phyloP scores from a whole-genome alignment of 2,113 vertebrate species.

The Labeo rohita region DNA sequence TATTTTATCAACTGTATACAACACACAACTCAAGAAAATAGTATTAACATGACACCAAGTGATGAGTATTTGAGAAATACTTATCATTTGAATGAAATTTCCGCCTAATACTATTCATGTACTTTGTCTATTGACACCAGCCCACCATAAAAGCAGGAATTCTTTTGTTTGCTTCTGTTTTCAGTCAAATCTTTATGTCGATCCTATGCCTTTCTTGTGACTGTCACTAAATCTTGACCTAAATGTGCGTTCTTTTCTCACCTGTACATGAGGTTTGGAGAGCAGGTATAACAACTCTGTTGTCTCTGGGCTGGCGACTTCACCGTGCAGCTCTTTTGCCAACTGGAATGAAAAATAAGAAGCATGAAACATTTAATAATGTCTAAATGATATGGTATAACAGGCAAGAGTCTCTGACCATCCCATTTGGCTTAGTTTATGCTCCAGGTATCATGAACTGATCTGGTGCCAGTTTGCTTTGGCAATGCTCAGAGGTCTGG shows the following conservation, averaged over 20 bases:
- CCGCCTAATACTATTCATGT: not conserved
- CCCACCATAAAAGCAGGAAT: not conserved
- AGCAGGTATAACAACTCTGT: slow-evolving; percentile 67
- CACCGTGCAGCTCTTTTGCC: slow-evolving; percentile 57
- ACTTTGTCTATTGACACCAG: not conserved
- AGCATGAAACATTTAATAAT: not conserved
- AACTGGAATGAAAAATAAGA: slow-evolving; percentile 59
- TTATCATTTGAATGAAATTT: not conserved
- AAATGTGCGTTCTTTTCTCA: slow-evolving; percentile 48
- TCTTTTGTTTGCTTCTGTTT: slow-evolving; percentile 20
- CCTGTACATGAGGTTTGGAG: slow-evolving; percentile 71
- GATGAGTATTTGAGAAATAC: not conserved
- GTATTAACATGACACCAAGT: too few species aligned
- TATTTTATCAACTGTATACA: not conserved
- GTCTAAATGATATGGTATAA: not conserved
- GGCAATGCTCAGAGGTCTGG: not conserved
- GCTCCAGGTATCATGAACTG: slow-evolving; percentile 11
- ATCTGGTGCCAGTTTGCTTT: slow-evolving; percentile 6
- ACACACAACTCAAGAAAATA: not conserved
- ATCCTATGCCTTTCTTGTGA: not conserved
- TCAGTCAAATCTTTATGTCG: not conserved
- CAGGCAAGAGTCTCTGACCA: not conserved
- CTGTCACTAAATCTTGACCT: not conserved
- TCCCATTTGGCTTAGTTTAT: not conserved
- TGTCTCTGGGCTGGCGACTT: slow-evolving; percentile 60